Evolutionary conservation across 2,113 vertebrate species (phyloP).

Genomic region (Myanophis thanlyinensis): DNA sequence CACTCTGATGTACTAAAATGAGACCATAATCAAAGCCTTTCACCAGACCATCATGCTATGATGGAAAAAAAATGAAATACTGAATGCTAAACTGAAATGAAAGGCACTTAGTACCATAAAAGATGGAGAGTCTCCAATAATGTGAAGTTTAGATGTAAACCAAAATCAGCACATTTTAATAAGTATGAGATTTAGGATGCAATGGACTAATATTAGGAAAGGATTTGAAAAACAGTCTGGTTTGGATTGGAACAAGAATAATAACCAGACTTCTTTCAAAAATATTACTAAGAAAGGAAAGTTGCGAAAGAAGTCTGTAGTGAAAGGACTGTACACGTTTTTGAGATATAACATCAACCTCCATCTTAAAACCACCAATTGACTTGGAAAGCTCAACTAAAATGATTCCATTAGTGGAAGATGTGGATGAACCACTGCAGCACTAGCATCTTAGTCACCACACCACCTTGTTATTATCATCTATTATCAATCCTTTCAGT

Average conservation of each 20-base stretch:
- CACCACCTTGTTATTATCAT: background rate
- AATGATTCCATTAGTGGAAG: background rate
- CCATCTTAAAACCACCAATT: background rate
- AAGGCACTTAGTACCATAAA: background rate
- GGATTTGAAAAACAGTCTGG: background rate
- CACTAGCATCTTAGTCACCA: background rate
- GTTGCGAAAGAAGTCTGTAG: background rate
- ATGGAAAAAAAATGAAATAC: background rate
- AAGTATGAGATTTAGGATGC: background rate
- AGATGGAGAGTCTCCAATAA: background rate
- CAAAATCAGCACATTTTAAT: background rate
- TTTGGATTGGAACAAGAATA: background rate
- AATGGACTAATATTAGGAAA: background rate
- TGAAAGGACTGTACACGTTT: background rate
- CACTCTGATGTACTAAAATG: background rate
- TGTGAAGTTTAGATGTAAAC: background rate
- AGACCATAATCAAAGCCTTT: background rate
- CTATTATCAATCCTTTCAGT: background rate
- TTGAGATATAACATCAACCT: background rate
- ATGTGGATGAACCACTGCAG: background rate
- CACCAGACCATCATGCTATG: too few species aligned
- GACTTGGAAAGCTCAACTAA: background rate
- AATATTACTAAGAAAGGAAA: background rate
- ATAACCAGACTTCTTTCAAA: background rate
- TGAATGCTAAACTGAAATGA: background rate